Base-by-base conservation (phyloP, 2,113 vertebrate genomes). In the Corynorhinus townsendii region DNA sequence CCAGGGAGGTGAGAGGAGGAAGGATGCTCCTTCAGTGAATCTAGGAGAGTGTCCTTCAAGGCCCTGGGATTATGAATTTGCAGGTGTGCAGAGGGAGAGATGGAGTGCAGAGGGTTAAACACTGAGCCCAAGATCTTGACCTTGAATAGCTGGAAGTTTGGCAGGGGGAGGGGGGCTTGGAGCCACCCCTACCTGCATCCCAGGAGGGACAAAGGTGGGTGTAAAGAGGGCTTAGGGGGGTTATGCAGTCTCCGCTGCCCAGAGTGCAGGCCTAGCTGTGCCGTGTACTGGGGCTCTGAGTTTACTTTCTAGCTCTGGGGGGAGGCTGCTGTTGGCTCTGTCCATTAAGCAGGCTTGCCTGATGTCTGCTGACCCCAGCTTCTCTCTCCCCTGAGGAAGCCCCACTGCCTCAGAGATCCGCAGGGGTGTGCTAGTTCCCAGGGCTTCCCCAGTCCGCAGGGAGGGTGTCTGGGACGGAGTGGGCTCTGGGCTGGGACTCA, bases 311-410 rank as follows among this genome's bases (percentile, higher is more conserved):
- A 54, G 45, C 82, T 64, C 75, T 8, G 1, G 88, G 1, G 82
- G 73, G 95, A 94, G 84, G 68, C 45, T 15, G 59, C 89, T 95
- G 91, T 94, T 94, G 93, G 91, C 96, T 96, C 87, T 84, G 86
- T 68, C 90, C 82, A 17, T 86, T 86, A 64, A 73, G 49, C 90
- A 59, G 88, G 16, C 82, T 96, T 40, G 40, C 73, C 4, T 20
- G 73, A 83, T 90, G 54, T 79, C 86, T 89, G 96, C 54, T 43
- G 88, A 81, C 89, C 93, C 59, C 66, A 47, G 81, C 56, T 54
- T 81, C 72, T 85, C 73, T 81, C 47, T 75, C 85, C 49, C 52
- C 5, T 0, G 14, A 90, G 89, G 90, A 96, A 38, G 56, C 11
- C 12, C 66, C 54, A 2, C 24, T 1, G 2, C 64, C 66, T 59